Evolutionary conservation across 2,888 invertebrate genomes (phyloP), one percentile per base, ranked within the genome.

Genomic region (Caenorhabditis sp.): DNA sequence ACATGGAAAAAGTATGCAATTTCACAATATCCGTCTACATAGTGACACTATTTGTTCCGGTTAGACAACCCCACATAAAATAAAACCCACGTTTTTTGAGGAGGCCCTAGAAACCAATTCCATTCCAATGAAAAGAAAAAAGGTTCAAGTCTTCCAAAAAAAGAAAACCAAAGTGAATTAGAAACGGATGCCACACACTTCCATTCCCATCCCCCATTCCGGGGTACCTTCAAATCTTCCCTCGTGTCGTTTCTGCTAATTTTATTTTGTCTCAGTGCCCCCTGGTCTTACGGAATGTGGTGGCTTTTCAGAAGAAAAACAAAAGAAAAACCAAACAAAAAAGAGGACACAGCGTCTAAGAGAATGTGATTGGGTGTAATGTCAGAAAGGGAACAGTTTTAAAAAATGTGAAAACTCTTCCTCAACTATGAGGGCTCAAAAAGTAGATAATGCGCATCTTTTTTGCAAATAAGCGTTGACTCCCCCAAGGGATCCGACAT

Each of bases 401-500:
- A 64, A 75, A n/a, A 28, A 28, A 22, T 24, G 28, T 31, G 41
- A 61, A 69, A 47, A 61, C 59, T 38, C 51, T 12, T 12, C 12
- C 38, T 38, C 51, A 63, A 64, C 63, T 28, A 59, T 69, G 64
- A 26, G 19, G 54, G 61, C 72, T n/a, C n/a, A 76, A 82, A 82
- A 82, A 73, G 76, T 82, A 82, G 82, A 82, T 82, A 82, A 82
- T 82, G 76, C 54, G 76, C 82, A 76, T 75, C 75, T 81, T 74
- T 77, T 76, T 75, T 81, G 59, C 82, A 76, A 82, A 82, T 82
- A 82, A 82, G 72, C 72, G 82, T 38, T 24, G 61, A 5, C n/a
- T n/a, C 76, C 81, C 75, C 81, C 44, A 49, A 38, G 81, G 81
- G 81, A 82, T 14, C 49, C 79, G 56, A 69, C 70, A 79, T 66